Conservation (phyloP, 1,140 invertebrate species). For the Xylocopa sonorina region DNA sequence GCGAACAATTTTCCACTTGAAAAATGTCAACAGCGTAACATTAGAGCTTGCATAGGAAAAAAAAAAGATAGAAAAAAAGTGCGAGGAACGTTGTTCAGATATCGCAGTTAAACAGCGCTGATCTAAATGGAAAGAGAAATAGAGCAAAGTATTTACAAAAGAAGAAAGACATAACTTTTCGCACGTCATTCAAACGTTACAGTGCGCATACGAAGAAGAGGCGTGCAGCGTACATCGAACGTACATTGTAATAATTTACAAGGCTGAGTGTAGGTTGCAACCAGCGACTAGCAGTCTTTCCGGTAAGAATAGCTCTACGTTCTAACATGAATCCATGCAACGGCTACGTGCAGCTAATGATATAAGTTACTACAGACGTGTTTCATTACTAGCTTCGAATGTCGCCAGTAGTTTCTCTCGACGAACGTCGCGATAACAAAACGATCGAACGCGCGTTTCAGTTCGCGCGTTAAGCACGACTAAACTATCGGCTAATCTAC, state of each 20-base stretch:
- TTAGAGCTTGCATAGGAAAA: no score
- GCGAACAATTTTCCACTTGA: neutral
- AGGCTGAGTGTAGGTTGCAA: constrained; percentile 12
- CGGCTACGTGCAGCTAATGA: constrained; percentile 61
- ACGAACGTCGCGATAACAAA: neutral
- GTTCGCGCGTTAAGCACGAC: neutral
- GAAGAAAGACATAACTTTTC: neutral
- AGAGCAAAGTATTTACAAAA: constrained; percentile 6
- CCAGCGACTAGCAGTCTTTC: constrained; percentile 35
- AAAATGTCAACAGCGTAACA: no score
- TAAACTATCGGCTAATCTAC: neutral
- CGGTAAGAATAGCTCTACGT: constrained; percentile 20
- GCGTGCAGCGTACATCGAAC: constrained; percentile 30
- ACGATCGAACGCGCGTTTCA: neutral
- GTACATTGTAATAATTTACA: constrained; percentile 32
- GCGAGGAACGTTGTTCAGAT: neutral
- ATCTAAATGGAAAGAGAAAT: neutral
- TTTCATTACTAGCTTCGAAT: constrained; percentile 55
- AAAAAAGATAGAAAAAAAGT: neutral
- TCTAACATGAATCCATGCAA: constrained; percentile 60
- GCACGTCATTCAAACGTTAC: neutral
- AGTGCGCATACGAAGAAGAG: neutral
- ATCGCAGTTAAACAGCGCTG: neutral
- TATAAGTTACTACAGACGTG: constrained; percentile 30
- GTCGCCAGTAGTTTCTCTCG: constrained; percentile 16